A percentile compares a stretch with the other conserved stretches of the same genome.
phyloP scores from a whole-genome alignment of 1,140 invertebrate species.

The Hyposmocoma kahamanoa region DNA sequence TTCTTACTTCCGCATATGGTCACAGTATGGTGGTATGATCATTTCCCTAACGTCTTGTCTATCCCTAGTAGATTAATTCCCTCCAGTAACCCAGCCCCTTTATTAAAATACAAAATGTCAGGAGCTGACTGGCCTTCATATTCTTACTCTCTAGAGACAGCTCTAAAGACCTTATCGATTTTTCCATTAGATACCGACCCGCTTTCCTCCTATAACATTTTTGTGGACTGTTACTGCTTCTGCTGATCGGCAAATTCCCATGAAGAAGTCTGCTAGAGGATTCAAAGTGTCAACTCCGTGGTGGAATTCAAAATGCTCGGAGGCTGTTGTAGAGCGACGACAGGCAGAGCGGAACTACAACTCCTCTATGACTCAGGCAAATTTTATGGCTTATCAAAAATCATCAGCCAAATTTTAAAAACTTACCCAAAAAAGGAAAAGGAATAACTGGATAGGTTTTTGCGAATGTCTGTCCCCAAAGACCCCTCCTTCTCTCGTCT shows the following conservation, averaged over 20 bases:
- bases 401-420: neutral
- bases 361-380: neutral
- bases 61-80: neutral
- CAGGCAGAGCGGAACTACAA: constrained; percentile 7
- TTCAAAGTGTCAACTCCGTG: neutral
- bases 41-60: constrained; percentile 8
- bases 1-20: neutral
- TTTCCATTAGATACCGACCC: neutral
- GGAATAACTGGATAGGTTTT: constrained; percentile 4
- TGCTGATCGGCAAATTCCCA: constrained; percentile 6
- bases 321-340: constrained; percentile 2
- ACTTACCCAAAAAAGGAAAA: constrained; percentile 1
- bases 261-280: neutral
- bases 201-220: neutral
- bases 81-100: neutral
- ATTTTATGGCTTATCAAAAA: neutral
- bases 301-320: constrained; percentile 10
- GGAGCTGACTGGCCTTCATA: neutral
- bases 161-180: neutral
- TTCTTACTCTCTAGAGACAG: too few species aligned
- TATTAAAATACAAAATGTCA: neutral
- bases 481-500: neutral
- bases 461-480: constrained; percentile 1
- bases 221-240: neutral
- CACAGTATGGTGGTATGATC: too few species aligned